These are phyloP conservation scores for Actias luna DNA, from an alignment of 2,888 invertebrate species.

Conservation along the genomic window DNA sequence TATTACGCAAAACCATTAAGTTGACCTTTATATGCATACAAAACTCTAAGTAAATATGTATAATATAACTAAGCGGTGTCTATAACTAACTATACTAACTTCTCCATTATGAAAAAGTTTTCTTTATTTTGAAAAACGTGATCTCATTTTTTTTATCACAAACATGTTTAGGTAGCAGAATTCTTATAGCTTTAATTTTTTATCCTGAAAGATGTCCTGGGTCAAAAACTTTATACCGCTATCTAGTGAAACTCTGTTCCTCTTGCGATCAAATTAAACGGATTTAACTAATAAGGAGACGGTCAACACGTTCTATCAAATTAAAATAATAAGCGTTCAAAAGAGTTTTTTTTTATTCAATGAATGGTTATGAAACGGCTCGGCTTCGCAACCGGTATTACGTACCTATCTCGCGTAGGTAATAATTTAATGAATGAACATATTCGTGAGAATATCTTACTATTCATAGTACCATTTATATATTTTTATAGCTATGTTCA, in stretches of 20 bases:
- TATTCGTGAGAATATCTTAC: conserved; percentile 38
- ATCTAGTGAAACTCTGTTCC: not conserved
- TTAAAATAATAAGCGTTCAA: conserved; percentile 2
- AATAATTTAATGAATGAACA: conserved; percentile 50
- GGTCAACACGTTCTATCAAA: not conserved
- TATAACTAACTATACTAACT: no score
- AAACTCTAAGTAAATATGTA: no score
- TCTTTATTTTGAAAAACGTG: not conserved
- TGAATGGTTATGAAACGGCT: conserved; percentile 48
- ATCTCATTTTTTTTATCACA: not conserved
- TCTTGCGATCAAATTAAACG: not conserved
- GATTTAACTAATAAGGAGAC: not conserved
- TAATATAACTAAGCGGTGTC: no score
- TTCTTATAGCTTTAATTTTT: not conserved
- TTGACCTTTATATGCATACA: no score
- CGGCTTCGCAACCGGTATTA: conserved; percentile 41
- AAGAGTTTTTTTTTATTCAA: conserved; percentile 39
- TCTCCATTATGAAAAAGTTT: not conserved
- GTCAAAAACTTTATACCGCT: not conserved
- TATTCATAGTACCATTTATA: conserved; percentile 1
- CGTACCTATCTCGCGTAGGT: conserved; percentile 40
- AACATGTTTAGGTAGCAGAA: not conserved
- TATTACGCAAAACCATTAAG: no score
- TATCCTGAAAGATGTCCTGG: not conserved
- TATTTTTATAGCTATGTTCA: not conserved